These are phyloP conservation scores for Ianthella basta DNA, from an alignment of 37 sponge, comb jelly and placozoan species.

Conservation along the genomic window DNA sequence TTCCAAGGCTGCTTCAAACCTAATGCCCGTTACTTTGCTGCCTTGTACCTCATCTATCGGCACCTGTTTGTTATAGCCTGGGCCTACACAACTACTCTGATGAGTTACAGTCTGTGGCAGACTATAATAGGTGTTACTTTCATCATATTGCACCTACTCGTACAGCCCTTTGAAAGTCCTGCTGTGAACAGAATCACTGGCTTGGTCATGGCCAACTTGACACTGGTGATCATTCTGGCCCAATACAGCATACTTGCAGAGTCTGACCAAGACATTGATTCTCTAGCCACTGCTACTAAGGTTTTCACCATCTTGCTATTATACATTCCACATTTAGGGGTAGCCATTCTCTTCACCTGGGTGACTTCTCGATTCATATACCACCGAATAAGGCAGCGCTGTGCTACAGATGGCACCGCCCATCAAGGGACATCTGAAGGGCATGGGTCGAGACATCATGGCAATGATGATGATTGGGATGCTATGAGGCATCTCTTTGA, in stretches of 20 bases:
- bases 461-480: conserved; percentile 1
- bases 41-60: conserved; percentile 14
- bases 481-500: background rate
- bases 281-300: background rate
- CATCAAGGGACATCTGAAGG: background rate
- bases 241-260: background rate
- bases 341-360: background rate
- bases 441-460: background rate
- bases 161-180: background rate
- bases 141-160: background rate
- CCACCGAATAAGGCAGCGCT: background rate
- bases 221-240: background rate
- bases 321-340: background rate
- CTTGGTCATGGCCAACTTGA: background rate
- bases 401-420: background rate
- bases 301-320: conserved; percentile 3
- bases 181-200: background rate
- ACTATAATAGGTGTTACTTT: background rate
- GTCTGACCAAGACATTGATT: background rate
- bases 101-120: background rate
- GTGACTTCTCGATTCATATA: too few relatives aligned
- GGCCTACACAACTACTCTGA: background rate
- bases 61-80: background rate
- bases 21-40: conserved; percentile 12
- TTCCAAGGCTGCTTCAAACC: conserved; percentile 27